Conservation (phyloP, 2,113 vertebrate species). For the Triplophysa rosa region DNA sequence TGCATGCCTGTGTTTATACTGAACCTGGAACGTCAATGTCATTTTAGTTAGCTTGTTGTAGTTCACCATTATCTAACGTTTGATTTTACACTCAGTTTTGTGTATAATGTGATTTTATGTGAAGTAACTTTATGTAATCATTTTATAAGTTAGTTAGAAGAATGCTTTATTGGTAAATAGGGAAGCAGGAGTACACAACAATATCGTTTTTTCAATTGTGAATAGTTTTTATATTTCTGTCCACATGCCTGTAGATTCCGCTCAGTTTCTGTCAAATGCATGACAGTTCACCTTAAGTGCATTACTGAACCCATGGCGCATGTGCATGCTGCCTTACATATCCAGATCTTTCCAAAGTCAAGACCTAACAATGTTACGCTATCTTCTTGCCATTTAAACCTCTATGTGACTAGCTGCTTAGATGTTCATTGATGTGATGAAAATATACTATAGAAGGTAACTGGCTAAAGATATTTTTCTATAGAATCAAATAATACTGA, state of each 20-base stretch:
- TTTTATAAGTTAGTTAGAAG: constrained; percentile 7
- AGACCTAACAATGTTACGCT: not conserved
- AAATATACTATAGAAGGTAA: not conserved
- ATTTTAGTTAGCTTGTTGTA: constrained; percentile 14
- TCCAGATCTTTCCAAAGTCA: not conserved
- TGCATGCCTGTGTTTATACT: constrained; percentile 31
- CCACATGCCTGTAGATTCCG: not conserved
- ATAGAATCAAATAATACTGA: not conserved
- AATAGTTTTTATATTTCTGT: constrained; percentile 3
- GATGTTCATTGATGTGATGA: not conserved
- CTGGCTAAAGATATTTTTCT: too few relatives aligned
- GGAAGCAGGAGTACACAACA: not conserved
- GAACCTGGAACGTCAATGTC: not conserved
- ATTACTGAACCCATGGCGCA: constrained; percentile 10
- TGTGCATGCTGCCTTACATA: not conserved
- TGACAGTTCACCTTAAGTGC: constrained; percentile 11
- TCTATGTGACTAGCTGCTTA: not conserved
- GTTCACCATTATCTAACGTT: not conserved
- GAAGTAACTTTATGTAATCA: not conserved
- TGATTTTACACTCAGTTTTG: not conserved
- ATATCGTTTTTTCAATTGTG: not conserved
- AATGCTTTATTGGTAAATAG: not conserved
- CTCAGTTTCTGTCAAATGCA: not conserved
- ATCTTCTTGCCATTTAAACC: not conserved
- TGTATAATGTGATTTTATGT: not conserved